Evolutionary conservation across 2,113 vertebrate species (phyloP).

Genomic region (Dicentrarchus labrax): DNA sequence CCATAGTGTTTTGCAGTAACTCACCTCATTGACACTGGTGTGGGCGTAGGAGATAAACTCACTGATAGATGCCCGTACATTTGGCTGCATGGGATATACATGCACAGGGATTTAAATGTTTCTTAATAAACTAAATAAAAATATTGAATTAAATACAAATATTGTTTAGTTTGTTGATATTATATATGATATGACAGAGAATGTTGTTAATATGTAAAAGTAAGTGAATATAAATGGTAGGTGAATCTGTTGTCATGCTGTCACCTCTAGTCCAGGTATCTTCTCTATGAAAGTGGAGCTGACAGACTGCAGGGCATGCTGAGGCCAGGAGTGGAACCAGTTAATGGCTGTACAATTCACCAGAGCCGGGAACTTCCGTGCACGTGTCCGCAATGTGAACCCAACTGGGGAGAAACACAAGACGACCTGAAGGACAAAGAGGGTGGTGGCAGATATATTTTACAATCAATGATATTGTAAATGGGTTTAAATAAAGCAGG

Average conservation of each 20-base stretch:
- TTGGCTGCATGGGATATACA: slow-evolving; percentile 67
- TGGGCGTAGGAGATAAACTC: slow-evolving; percentile 85
- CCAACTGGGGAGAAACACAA: slow-evolving; percentile 85
- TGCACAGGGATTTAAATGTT: not conserved
- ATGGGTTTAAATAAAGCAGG: not conserved
- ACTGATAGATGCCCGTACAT: slow-evolving; percentile 79
- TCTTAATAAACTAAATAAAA: not conserved
- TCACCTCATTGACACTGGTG: slow-evolving; percentile 82
- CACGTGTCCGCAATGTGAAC: slow-evolving; percentile 82
- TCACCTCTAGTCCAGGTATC: slow-evolving; percentile 80
- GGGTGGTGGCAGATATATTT: not conserved
- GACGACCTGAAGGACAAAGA: slow-evolving; percentile 75
- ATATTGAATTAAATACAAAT: not conserved
- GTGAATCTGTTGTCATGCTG: slow-evolving; percentile 40
- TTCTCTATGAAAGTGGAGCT: slow-evolving; percentile 85
- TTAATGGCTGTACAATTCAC: slow-evolving; percentile 80
- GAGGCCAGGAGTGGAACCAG: slow-evolving; percentile 82
- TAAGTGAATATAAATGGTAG: not conserved
- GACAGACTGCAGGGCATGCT: slow-evolving; percentile 78
- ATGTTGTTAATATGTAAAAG: not conserved
- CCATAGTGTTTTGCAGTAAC: not conserved
- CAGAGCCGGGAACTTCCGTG: slow-evolving; percentile 81
- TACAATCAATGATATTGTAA: not conserved
- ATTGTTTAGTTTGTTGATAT: not conserved
- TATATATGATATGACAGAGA: no score